Evolutionary conservation across 2,113 vertebrate genomes (phyloP), one percentile per base, ranked within the genome.

Genomic region (Eretmochelys imbricata): DNA sequence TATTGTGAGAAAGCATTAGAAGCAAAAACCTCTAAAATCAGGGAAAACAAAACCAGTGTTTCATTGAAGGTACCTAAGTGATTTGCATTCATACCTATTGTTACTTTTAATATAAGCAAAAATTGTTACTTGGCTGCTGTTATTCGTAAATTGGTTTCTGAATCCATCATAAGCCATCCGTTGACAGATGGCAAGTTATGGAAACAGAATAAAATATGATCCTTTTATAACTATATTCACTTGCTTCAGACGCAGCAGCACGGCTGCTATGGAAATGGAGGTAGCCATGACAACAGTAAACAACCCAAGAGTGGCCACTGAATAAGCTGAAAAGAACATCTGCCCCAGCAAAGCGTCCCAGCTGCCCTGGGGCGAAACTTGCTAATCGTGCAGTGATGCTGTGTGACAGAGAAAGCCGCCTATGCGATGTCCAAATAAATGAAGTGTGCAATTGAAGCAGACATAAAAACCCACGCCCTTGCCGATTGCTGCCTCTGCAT

Each of bases 261-360:
- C 94, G 24, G 98, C 98, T 98, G 97, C 98, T 97, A 98, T 98
- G 98, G 98, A 97, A 98, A 99, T 98, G 96, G 55, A 91, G 95
- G 98, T 98, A 98, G 95, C 98, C 98, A 98, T 98, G 98, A 97
- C 98, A 98, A 98, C 98, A 80, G 98, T 98, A 98, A 98, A 99
- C 98, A 99, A 98, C 96, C 95, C 96, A 95, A 97, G 97, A 98
- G 98, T 89, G 96, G 98, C 96, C 98, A 97, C 93, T 98, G 98
- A 98, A 98, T 96, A 96, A 97, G 94, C 97, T 98, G 98, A 99
- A 99, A 98, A 98, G 98, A 98, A 98, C 98, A 99, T 98, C 98
- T 98, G 98, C 98, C 98, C 98, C 95, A 94, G 98, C 96, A 16
- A 83, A 90, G 97, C 97, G 90, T 97, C 98, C 97, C 98, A 98